Conservation (phyloP, 1,140 invertebrate genomes). For the Pectinophora gossypiella region DNA sequence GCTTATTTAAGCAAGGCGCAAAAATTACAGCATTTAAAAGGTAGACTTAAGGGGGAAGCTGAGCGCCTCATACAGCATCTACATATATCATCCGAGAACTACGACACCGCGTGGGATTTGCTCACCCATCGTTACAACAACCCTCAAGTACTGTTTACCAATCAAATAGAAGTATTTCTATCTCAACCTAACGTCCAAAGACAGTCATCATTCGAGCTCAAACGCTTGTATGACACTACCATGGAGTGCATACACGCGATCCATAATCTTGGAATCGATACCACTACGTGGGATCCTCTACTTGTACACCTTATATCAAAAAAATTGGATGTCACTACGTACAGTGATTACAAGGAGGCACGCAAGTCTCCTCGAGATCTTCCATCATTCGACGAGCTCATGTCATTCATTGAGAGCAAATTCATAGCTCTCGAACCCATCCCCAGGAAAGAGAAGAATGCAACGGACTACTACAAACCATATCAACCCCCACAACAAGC, state of each 20-base stretch:
- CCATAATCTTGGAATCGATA: neutral
- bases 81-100: neutral
- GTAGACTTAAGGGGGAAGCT: neutral
- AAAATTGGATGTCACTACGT: neutral
- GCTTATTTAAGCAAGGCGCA: neutral
- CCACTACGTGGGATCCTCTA: neutral
- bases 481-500: neutral
- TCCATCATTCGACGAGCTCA: neutral
- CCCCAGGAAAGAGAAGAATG: neutral
- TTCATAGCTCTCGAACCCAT: neutral
- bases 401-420: neutral
- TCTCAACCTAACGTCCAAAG: neutral
- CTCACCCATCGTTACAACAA: neutral
- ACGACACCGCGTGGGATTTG: neutral
- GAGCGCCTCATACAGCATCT: neutral
- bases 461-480: neutral
- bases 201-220: neutral
- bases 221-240: neutral
- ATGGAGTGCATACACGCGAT: neutral
- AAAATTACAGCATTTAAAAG: neutral
- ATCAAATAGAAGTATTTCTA: neutral
- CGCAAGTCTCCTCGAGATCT: neutral
- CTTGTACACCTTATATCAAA: neutral
- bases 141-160: neutral
- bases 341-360: neutral